A percentile compares a stretch with the other conserved stretches of the same genome.
phyloP scores from a whole-genome alignment of 2,888 invertebrate species.

The Phyllotreta cruciferae region DNA sequence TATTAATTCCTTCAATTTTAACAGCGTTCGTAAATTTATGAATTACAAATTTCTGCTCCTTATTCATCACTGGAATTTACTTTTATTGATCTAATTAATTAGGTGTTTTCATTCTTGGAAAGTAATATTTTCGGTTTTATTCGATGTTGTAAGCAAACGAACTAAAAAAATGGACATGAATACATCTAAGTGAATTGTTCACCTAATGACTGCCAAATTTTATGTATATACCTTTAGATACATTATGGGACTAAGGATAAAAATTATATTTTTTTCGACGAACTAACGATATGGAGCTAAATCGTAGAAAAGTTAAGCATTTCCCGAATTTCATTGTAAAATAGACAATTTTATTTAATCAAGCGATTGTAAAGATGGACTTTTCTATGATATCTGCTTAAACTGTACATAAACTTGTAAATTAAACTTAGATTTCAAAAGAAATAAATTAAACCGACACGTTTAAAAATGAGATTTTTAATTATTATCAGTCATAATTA shows the following conservation, averaged over 20 bases:
- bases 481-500: constrained; percentile 5
- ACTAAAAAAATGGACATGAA: constrained; percentile 35
- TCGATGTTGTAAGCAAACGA: constrained; percentile 11
- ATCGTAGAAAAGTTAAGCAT: neutral
- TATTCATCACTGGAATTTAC: no score
- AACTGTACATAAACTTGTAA: no score
- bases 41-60: no score
- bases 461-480: neutral
- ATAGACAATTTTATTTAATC: no score
- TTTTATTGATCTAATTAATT: no score
- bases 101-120: neutral
- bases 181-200: constrained; percentile 39
- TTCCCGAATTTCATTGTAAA: no score
- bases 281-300: constrained; percentile 13
- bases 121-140: constrained; percentile 5
- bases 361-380: no score
- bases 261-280: constrained; percentile 34
- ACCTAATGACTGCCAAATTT: constrained; percentile 49
- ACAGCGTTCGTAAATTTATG: no score
- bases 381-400: no score
- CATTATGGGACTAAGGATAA: constrained; percentile 35
- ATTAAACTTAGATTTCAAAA: neutral
- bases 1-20: no score
- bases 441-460: neutral
- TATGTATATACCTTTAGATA: constrained; percentile 41